phyloP scores from a whole-genome alignment of 2,113 vertebrate genomes.

The Urocitellus parryii region DNA sequence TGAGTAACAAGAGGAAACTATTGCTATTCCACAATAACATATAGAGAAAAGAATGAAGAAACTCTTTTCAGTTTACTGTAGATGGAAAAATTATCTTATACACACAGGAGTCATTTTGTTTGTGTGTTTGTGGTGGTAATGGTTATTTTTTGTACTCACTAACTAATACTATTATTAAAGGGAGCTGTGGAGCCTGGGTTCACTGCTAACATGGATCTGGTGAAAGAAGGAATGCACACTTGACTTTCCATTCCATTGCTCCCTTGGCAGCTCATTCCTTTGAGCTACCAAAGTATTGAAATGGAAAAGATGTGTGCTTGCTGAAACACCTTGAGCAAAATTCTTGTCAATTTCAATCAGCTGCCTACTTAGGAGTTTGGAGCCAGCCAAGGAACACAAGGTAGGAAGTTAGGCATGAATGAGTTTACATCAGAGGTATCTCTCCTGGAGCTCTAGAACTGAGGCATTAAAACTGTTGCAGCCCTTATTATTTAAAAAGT shows the following conservation, averaged over 20 bases:
- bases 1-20: background rate
- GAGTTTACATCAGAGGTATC: background rate
- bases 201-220: background rate
- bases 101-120: background rate
- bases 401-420: background rate
- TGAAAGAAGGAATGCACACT: background rate
- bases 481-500: background rate
- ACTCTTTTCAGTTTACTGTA: background rate
- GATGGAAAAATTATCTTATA: background rate
- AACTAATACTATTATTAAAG: background rate
- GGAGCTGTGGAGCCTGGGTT: background rate
- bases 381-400: background rate
- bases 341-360: conserved; percentile 63
- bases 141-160: background rate
- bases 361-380: conserved; percentile 35
- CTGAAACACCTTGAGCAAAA: conserved; percentile 5
- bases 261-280: conserved; percentile 7
- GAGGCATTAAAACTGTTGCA: background rate
- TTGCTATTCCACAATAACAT: background rate
- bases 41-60: background rate
- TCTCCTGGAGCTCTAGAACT: background rate
- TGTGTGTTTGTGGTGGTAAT: background rate
- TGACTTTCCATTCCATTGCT: background rate
- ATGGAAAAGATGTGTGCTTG: conserved; percentile 60
- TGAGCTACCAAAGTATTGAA: conserved; percentile 32